Evolutionary conservation across 1,140 invertebrate genomes (phyloP), one percentile per base, ranked within the genome.

Genomic region (Hypsibius dujardini): DNA sequence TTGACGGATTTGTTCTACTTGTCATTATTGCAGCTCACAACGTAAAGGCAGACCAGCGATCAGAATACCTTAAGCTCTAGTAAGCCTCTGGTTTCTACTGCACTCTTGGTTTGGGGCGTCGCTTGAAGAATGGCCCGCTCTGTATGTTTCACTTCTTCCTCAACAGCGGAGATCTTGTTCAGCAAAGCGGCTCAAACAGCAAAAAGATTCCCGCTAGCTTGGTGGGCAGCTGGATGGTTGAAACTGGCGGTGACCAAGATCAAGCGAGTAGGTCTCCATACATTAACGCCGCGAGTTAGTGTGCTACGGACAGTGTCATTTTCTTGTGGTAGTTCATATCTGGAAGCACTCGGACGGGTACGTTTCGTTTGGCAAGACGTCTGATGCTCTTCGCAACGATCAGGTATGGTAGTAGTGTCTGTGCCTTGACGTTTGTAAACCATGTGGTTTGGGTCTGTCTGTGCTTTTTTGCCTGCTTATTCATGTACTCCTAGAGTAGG

Each of bases 161-260:
- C n/a, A n/a, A n/a, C n/a, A n/a, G 93, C 79, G 86, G 90, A 81
- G 85, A 86, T 72, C 87, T 87, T 77, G 87, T 89, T 42, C 83
- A 87, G 74, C n/a, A n/a, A 74, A 83, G 90, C 76, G 84, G 92
- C 73, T 84, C 88, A 75, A 84, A 87, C n/a, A 72, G 69, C 46
- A 46, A 60, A 47, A 70, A 75, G 2, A 3, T 76, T 50, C 60
- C 79, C 70, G 77, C 79, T 40, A 77, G 81, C 72, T 76, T 84
- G n/a, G 77, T 81, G 46, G 84, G 80, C 3, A 83, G 83, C 74
- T 84, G 81, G 77, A 79, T 80, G 2, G 93, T 96, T 3, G 88
- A 89, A 70, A 67, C 62, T 74, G 90, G 96, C 62, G 95, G 95
- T n/a, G 92, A 95, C 78, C 87, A 95, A 82, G 94, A 98, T 84